Percentiles rank a stretch among this genome's conserved stretches.
These are phyloP conservation scores for Lomographa bimaculata DNA, from an alignment of 2,888 invertebrate species.

Conservation along the genomic window DNA sequence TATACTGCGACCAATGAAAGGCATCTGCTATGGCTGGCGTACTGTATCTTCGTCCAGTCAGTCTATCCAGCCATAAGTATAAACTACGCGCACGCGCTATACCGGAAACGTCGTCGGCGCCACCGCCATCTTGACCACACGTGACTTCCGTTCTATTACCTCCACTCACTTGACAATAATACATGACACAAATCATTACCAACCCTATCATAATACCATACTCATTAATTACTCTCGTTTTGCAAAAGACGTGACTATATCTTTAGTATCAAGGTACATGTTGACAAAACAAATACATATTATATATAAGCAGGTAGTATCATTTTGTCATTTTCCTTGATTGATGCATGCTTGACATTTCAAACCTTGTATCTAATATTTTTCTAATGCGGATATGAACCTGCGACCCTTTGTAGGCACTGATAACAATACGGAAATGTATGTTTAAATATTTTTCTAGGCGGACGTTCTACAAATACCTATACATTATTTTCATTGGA, in stretches of 20 bases:
- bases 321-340: conserved; percentile 12
- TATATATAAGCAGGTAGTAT: neutral
- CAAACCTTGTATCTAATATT: conserved; percentile 5
- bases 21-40: no score
- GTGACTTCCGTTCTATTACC: conserved; percentile 52
- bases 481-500: no score
- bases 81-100: conserved; percentile 29
- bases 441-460: no score
- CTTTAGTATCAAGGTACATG: neutral
- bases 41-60: conserved; percentile 1
- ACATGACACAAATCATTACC: neutral
- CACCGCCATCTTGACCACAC: conserved; percentile 49
- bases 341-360: conserved; percentile 4
- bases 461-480: no score
- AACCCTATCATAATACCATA: no score
- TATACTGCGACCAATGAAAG: no score
- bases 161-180: conserved; percentile 17
- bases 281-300: neutral
- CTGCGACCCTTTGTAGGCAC: conserved; percentile 1
- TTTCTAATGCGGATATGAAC: conserved; percentile 9
- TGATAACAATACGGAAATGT: no score
- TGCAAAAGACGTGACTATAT: no score
- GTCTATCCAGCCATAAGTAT: no score
- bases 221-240: no score
- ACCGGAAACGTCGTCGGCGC: conserved; percentile 45